Conservation (phyloP, 2,113 vertebrate species). For the Felis chaus region DNA sequence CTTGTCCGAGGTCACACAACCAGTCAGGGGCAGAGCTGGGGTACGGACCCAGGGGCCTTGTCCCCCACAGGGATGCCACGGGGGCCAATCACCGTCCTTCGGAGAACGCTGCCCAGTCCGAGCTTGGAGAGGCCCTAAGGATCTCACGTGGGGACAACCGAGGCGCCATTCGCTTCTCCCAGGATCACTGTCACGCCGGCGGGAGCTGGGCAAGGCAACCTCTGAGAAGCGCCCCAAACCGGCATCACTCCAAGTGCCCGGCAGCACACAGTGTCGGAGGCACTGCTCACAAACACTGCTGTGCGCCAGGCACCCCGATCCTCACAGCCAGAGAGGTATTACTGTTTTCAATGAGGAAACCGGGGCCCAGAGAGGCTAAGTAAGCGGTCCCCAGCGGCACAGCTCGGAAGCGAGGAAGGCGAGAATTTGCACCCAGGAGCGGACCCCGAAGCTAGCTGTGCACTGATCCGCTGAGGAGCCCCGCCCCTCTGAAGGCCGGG, state of each 20-base stretch:
- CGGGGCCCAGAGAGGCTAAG: neutral
- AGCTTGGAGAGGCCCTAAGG: neutral
- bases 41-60: neutral
- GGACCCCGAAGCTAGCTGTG: neutral
- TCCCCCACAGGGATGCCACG: neutral
- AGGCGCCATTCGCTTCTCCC: neutral
- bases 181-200: neutral
- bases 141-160: neutral
- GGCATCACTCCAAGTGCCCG: fast-evolving
- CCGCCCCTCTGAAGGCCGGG: neutral
- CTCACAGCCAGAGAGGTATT: neutral
- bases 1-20: neutral
- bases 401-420: neutral
- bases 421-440: neutral
- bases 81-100: neutral
- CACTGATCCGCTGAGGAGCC: neutral
- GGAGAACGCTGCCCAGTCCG: neutral
- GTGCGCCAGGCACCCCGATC: neutral
- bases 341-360: neutral
- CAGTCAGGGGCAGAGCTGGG: neutral
- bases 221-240: neutral
- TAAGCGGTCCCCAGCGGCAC: neutral
- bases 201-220: neutral
- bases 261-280: neutral
- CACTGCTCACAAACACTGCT: neutral